A percentile compares a stretch with the other conserved stretches of the same genome.
Evolutionary conservation across 1,140 invertebrate species (phyloP).

Genomic region (Drosophila pachea): DNA sequence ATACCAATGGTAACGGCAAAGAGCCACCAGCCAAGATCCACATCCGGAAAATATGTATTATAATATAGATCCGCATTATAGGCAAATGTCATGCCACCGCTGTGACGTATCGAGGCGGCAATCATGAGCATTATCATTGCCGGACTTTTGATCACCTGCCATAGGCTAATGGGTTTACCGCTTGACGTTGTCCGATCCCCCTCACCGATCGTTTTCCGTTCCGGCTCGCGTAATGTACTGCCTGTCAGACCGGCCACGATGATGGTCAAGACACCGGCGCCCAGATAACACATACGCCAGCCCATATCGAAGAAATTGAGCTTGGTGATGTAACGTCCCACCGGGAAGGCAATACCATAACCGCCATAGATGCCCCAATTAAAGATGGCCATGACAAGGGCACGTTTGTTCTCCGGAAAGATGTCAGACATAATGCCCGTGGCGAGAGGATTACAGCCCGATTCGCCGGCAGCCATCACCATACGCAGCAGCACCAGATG

Average conservation of each 20-base stretch:
- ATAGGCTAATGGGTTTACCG: constrained; percentile 82
- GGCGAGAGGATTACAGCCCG: constrained; percentile 93
- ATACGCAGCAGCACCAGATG: constrained; percentile 92
- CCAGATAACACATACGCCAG: constrained; percentile 93
- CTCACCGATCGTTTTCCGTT: constrained; percentile 86
- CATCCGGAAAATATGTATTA: constrained; percentile 90
- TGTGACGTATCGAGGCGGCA: constrained; percentile 93
- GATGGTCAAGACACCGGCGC: constrained; percentile 89
- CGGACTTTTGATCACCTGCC: constrained; percentile 87
- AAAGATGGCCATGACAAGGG: constrained; percentile 94
- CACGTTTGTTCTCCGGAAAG: constrained; percentile 89
- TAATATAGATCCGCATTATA: constrained; percentile 95
- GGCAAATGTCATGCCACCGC: constrained; percentile 92
- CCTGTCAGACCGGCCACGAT: constrained; percentile 87
- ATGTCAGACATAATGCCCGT: constrained; percentile 91
- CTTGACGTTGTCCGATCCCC: constrained; percentile 79
- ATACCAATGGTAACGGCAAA: constrained; percentile 92
- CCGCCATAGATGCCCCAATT: constrained; percentile 98
- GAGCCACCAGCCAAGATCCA: constrained; percentile 92
- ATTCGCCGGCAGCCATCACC: constrained; percentile 92
- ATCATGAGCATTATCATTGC: constrained; percentile 89
- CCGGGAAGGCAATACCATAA: constrained; percentile 94
- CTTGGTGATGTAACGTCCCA: constrained; percentile 91
- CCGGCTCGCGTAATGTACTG: constrained; percentile 88
- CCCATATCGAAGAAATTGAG: constrained; percentile 89